Evolutionary conservation across 2,888 invertebrate genomes (phyloP).

Genomic region (Idaea aversata): DNA sequence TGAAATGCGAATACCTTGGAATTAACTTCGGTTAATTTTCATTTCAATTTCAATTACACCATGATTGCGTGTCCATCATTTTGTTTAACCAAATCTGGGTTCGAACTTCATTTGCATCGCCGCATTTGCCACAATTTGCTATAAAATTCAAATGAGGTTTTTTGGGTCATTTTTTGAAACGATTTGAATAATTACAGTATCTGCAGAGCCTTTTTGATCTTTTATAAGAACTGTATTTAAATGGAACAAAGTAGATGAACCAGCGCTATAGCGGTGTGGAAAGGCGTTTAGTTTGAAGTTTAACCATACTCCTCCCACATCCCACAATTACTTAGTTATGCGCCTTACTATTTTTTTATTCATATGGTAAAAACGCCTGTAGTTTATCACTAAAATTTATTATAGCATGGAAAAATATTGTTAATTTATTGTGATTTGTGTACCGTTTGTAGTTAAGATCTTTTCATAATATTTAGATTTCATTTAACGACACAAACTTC

Average conservation of each 20-base stretch:
- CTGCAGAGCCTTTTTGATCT: background rate
- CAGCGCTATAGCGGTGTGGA: too few relatives aligned
- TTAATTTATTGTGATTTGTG: too few relatives aligned
- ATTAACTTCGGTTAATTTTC: conserved; percentile 26
- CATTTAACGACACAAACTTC: too few relatives aligned
- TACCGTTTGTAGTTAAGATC: too few relatives aligned
- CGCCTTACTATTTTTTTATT: too few relatives aligned
- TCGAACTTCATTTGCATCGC: background rate
- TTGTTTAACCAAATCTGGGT: conserved; percentile 13
- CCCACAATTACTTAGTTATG: too few relatives aligned
- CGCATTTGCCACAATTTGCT: background rate
- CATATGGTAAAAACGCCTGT: too few relatives aligned
- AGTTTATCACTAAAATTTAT: too few relatives aligned
- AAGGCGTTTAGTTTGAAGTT: too few relatives aligned
- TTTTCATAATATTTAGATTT: too few relatives aligned
- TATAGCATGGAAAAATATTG: too few relatives aligned
- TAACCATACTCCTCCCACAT: too few relatives aligned
- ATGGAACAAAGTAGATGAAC: background rate
- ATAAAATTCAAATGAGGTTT: background rate
- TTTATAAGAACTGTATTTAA: background rate
- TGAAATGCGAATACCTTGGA: conserved; percentile 18
- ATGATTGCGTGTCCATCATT: conserved; percentile 21
- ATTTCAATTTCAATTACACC: conserved; percentile 23
- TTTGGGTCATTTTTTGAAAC: background rate
- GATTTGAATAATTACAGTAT: background rate